Percentiles rank a stretch among this genome's conserved stretches.
Evolutionary conservation across 2,888 invertebrate species (phyloP).

Genomic region (Lingula anatina): DNA sequence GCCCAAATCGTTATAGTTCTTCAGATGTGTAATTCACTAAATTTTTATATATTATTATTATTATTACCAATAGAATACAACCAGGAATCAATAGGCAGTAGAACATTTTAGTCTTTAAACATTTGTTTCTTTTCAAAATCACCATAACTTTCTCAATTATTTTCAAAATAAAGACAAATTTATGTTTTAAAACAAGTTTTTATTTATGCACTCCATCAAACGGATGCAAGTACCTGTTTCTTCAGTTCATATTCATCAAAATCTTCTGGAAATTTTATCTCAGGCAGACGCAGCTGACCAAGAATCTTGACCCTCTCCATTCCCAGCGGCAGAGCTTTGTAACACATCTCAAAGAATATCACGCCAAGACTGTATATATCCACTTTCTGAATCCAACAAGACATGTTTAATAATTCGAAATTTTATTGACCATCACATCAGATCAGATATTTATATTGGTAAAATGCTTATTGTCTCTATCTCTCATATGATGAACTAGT

Average conservation of each 20-base stretch:
- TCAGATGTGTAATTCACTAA: background rate
- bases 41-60: background rate
- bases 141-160: too few relatives aligned
- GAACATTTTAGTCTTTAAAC: too few relatives aligned
- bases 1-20: too few relatives aligned
- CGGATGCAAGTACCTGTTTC: constrained; percentile 40
- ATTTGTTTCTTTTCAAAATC: too few relatives aligned
- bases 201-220: too few relatives aligned
- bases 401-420: background rate
- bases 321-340: constrained; percentile 73
- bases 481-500: too few relatives aligned
- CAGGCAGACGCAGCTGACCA: constrained; percentile 64
- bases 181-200: too few relatives aligned
- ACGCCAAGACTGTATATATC: constrained; percentile 84
- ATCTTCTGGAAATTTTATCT: constrained; percentile 64
- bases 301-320: constrained; percentile 86
- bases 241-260: constrained; percentile 46
- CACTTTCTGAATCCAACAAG: constrained; percentile 56
- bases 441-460: background rate
- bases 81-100: too few relatives aligned
- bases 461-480: too few relatives aligned
- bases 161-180: too few relatives aligned
- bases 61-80: background rate
- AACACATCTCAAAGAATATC: constrained; percentile 86
- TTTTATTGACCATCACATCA: too few relatives aligned